Percentiles rank a stretch among this genome's conserved stretches.
phyloP scores from a whole-genome alignment of 23 tunicate genomes.

The Aplidium turbinatum region DNA sequence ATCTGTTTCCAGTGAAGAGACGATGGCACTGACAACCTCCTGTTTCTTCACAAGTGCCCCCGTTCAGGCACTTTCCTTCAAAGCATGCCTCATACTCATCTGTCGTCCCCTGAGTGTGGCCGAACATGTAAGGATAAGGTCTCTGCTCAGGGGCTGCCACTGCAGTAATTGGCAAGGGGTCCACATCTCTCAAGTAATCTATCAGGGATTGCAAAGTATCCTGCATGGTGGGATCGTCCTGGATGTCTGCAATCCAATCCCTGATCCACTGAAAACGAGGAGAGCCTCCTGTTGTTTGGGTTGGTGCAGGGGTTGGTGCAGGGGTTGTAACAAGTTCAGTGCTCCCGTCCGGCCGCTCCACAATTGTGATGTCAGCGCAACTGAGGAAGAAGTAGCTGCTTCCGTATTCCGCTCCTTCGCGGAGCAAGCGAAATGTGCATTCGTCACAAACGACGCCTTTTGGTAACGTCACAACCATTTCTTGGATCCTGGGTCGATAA shows the following conservation, averaged over 20 bases:
- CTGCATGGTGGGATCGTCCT: too few species aligned
- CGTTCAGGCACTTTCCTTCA: conserved; percentile 65
- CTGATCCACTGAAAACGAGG: too few species aligned
- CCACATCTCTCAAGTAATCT: too few species aligned
- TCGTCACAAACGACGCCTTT: conserved; percentile 32
- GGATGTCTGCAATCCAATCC: too few species aligned
- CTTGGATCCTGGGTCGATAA: conserved; percentile 29
- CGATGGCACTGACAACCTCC: conserved; percentile 53
- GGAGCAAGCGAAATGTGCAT: conserved; percentile 48
- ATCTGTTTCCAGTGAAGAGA: conserved; percentile 59
- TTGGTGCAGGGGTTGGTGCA: not conserved
- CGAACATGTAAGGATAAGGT: not conserved
- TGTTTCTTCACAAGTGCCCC: conserved; percentile 38
- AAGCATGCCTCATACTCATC: conserved; percentile 20
- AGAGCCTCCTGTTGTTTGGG: not conserved
- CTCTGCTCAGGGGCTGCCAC: too few species aligned
- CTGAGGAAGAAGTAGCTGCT: conserved; percentile 60
- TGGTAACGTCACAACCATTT: conserved; percentile 29
- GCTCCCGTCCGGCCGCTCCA: not conserved
- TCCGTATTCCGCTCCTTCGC: conserved; percentile 71
- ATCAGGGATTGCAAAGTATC: too few species aligned
- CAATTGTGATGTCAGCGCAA: conserved; percentile 67
- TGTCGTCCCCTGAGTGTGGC: not conserved
- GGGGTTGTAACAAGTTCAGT: not conserved
- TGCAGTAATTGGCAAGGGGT: too few species aligned